Evolutionary conservation across 2,888 invertebrate genomes (phyloP).

Genomic region (Carpatolechia fugitivella): DNA sequence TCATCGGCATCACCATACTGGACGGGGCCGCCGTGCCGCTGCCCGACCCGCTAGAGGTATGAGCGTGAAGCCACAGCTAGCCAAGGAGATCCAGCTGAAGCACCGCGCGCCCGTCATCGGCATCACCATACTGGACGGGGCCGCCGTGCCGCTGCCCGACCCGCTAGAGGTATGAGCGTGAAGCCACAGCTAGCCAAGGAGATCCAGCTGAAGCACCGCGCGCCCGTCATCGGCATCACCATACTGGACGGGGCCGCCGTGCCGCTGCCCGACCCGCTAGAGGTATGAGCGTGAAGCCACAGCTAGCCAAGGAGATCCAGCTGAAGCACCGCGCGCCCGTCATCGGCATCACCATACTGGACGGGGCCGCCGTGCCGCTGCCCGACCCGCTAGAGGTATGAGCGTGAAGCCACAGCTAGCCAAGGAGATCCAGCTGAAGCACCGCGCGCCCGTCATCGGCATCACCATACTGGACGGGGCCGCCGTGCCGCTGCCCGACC

Average conservation of each 20-base stretch:
- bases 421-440: slow-evolving; percentile 98
- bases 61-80: slow-evolving; percentile 78
- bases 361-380: slow-evolving; percentile 86
- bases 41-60: slow-evolving; percentile 85
- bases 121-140: slow-evolving; percentile 92
- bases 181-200: slow-evolving; percentile 93
- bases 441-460: slow-evolving; percentile 97
- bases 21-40: slow-evolving; percentile 89
- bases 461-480: slow-evolving; percentile 93
- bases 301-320: slow-evolving; percentile 97
- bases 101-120: slow-evolving; percentile 98
- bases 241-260: slow-evolving; percentile 90
- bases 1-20: slow-evolving; percentile 93
- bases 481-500: slow-evolving; percentile 86
- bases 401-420: slow-evolving; percentile 82
- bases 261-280: slow-evolving; percentile 87
- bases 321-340: slow-evolving; percentile 98
- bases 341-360: slow-evolving; percentile 93
- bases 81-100: slow-evolving; percentile 97
- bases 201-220: slow-evolving; percentile 97
- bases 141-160: slow-evolving; percentile 86
- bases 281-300: slow-evolving; percentile 69
- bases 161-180: slow-evolving; percentile 79
- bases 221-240: slow-evolving; percentile 96
- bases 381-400: slow-evolving; percentile 85